phyloP scores from a whole-genome alignment of 1,140 invertebrate genomes.

The Papilio aristodemus region DNA sequence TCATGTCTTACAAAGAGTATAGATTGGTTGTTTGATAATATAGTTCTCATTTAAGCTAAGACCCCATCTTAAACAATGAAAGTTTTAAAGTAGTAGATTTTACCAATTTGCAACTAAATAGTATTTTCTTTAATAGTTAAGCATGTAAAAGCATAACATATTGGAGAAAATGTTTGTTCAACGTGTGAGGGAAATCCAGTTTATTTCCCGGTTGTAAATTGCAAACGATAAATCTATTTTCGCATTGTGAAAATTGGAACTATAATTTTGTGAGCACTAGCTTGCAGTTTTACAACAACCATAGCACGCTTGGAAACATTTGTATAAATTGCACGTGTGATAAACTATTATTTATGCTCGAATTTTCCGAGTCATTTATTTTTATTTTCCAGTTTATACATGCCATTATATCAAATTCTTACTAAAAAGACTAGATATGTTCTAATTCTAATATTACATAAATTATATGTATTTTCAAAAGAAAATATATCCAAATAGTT shows the following conservation, averaged over 20 bases:
- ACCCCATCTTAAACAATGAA: too few species aligned
- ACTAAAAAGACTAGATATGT: not conserved
- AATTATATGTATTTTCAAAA: too few species aligned
- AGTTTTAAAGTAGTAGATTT: too few species aligned
- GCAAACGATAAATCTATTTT: slow-evolving; percentile 32
- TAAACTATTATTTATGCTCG: slow-evolving; percentile 30
- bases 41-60: too few species aligned
- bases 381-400: slow-evolving; percentile 12
- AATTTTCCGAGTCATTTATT: slow-evolving; percentile 19
- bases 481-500: too few species aligned
- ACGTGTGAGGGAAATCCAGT: slow-evolving; percentile 22
- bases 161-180: slow-evolving; percentile 16
- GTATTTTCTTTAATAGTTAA: not conserved
- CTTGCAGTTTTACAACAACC: slow-evolving; percentile 29
- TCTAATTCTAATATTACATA: too few species aligned
- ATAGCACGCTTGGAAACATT: slow-evolving; percentile 26
- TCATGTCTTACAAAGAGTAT: too few species aligned
- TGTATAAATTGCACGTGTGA: slow-evolving; percentile 29
- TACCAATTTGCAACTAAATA: not conserved
- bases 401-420: not conserved
- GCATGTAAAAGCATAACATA: not conserved
- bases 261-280: slow-evolving; percentile 31
- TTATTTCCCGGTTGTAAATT: slow-evolving; percentile 26
- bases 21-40: too few species aligned
- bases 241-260: slow-evolving; percentile 30